These are phyloP conservation scores for Phlogophora meticulosa DNA, from an alignment of 2,888 invertebrate genomes.

Conservation along the genomic window DNA sequence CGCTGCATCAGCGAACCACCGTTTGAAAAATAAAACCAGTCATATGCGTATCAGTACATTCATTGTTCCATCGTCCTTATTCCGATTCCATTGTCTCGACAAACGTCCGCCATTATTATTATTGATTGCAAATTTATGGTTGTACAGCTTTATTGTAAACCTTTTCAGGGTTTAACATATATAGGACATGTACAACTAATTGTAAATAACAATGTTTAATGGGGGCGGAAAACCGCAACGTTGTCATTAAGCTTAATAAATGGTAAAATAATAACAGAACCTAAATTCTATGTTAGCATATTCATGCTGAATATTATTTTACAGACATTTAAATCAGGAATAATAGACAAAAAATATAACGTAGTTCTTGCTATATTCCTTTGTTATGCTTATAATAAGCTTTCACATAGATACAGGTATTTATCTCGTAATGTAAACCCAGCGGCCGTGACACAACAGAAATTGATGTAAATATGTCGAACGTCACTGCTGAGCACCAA, in stretches of 20 bases:
- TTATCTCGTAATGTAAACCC: constrained; percentile 55
- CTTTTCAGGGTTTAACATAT: constrained; percentile 75
- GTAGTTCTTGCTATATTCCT: constrained; percentile 48
- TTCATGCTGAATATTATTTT: constrained; percentile 37
- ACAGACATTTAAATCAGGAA: constrained; percentile 30
- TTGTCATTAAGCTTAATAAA: constrained; percentile 58
- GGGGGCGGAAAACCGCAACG: constrained; percentile 68
- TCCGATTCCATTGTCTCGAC: constrained; percentile 84
- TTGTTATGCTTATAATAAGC: constrained; percentile 62
- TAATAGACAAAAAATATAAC: constrained; percentile 43
- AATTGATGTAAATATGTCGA: constrained; percentile 52
- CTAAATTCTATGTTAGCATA: constrained; percentile 45
- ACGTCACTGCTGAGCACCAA: constrained; percentile 34
- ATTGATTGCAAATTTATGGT: constrained; percentile 86
- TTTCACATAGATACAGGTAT: constrained; percentile 55
- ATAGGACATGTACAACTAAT: constrained; percentile 62
- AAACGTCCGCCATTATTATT: constrained; percentile 79
- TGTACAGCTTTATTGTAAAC: constrained; percentile 79
- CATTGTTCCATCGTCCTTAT: constrained; percentile 87
- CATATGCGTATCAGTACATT: constrained; percentile 80
- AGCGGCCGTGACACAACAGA: constrained; percentile 53
- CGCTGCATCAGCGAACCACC: constrained; percentile 79
- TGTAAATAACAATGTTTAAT: constrained; percentile 53
- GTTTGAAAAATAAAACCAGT: constrained; percentile 80
- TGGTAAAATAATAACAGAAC: constrained; percentile 43